phyloP scores from a whole-genome alignment of 1,140 invertebrate species.

The Caenorhabditis inopinata region DNA sequence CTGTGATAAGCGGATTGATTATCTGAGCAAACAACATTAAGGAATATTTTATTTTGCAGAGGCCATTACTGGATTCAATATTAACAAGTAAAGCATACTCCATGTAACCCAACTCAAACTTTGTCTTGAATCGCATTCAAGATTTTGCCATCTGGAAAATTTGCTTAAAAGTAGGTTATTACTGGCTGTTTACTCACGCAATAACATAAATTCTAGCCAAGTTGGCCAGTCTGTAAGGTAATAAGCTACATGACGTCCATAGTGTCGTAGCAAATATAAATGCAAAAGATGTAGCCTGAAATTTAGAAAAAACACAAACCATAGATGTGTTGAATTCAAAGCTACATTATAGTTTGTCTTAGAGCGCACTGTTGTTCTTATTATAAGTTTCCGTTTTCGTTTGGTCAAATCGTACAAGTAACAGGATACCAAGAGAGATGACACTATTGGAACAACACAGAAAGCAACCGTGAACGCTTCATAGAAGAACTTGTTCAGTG shows the following conservation, averaged over 20 bases:
- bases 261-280: constrained; percentile 65
- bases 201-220: constrained; percentile 65
- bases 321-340: too few species aligned
- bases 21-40: too few species aligned
- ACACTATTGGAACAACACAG: constrained; percentile 62
- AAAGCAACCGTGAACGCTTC: constrained; percentile 61
- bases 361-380: constrained; percentile 42
- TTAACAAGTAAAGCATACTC: constrained; percentile 61
- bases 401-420: constrained; percentile 62
- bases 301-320: neutral
- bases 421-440: constrained; percentile 61
- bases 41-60: neutral
- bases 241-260: constrained; percentile 64
- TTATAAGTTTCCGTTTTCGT: constrained; percentile 53
- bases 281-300: constrained; percentile 62
- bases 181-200: too few species aligned
- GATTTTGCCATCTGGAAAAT: constrained; percentile 24
- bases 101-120: constrained; percentile 64
- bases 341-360: too few species aligned
- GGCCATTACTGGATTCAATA: constrained; percentile 57
- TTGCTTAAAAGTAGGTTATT: too few species aligned
- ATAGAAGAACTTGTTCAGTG: constrained; percentile 57
- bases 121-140: constrained; percentile 55
- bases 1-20: constrained; percentile 63
- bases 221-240: constrained; percentile 65